Percentiles rank a stretch among this genome's conserved stretches.
These are phyloP conservation scores for Ursus arctos DNA, from an alignment of 2,113 vertebrate species.

Conservation along the genomic window DNA sequence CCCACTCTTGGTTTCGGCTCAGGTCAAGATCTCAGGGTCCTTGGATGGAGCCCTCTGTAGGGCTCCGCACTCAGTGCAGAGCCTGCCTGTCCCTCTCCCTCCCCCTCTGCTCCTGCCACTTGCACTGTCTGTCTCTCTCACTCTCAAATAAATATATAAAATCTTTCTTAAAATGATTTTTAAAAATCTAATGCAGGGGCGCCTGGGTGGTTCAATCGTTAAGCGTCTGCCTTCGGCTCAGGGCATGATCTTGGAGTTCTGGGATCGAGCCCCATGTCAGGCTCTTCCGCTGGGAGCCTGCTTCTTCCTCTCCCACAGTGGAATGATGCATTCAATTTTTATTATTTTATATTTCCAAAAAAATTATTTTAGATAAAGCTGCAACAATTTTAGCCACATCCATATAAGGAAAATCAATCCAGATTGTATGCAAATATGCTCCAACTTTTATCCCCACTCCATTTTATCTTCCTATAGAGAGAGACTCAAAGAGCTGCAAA, in stretches of 20 bases:
- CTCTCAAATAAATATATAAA: background rate
- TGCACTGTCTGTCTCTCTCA: background rate
- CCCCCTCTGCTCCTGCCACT: background rate
- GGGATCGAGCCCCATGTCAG: no score
- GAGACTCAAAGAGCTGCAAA: background rate
- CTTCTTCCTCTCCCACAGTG: background rate
- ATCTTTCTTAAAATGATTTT: background rate
- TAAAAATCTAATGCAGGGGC: background rate
- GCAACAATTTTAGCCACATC: background rate
- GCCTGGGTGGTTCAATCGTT: no score
- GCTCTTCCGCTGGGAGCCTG: no score
- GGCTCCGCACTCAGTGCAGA: no score
- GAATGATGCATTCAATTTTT: background rate
- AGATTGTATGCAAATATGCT: background rate
- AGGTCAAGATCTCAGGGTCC: background rate
- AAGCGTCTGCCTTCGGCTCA: no score
- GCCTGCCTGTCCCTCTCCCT: background rate
- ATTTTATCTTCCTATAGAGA: background rate
- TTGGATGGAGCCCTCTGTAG: background rate
- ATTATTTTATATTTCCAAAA: slow-evolving; percentile 17
- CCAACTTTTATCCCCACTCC: background rate
- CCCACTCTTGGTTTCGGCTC: background rate
- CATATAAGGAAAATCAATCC: background rate
- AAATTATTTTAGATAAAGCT: slow-evolving; percentile 20
- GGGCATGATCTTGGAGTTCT: no score